Evolutionary conservation across 2,888 invertebrate species (phyloP), one percentile per base, ranked within the genome.

Genomic region (Marasmarcha lunaedactyla): DNA sequence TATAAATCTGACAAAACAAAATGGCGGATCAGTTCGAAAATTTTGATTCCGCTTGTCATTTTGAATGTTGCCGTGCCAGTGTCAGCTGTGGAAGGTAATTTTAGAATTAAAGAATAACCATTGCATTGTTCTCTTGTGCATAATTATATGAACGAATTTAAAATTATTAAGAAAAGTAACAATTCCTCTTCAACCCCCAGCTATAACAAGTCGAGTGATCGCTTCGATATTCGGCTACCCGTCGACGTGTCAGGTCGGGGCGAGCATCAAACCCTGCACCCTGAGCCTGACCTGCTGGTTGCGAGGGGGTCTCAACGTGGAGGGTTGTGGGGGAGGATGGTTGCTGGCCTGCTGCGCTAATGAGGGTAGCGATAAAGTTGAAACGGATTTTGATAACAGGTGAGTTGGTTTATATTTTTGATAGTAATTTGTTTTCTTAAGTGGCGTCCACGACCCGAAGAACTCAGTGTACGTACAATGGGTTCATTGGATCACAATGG

Each of bases 231-330:
- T 88, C 9, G 88, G 88, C 1, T 88, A 87, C 55, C 87, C 87
- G 0, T 56, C 77, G 2, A 84, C 84, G 9, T 88, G 88, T 52
- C 78, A 67, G 36, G 73, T 86, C 39, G 87, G 87, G 42, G 77
- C 85, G 7, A 81, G 85, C 5, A 81, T 87, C 1, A 84, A 87
- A 53, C 85, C 89, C 0, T 92, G 92, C 56, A 89, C 90, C 0
- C 69, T 92, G 39, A 85, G 91, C 2, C 70, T 92, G 35, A 86
- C 89, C 13, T 93, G 92, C 63, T 92, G 92, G 91, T 71, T 92
- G 48, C 87, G 87, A 20, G 92, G 92, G 0, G 92, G 92, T 10
- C 84, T 84, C 27, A 85, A 88, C 54, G 85, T 86, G 30, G 71
- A 87, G 15, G 89, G 90, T 14, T 90, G 90, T 48, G 90, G 90